Base-by-base conservation (phyloP, 2,797 vertebrate genomes). In the Coracias cyanogaster region DNA sequence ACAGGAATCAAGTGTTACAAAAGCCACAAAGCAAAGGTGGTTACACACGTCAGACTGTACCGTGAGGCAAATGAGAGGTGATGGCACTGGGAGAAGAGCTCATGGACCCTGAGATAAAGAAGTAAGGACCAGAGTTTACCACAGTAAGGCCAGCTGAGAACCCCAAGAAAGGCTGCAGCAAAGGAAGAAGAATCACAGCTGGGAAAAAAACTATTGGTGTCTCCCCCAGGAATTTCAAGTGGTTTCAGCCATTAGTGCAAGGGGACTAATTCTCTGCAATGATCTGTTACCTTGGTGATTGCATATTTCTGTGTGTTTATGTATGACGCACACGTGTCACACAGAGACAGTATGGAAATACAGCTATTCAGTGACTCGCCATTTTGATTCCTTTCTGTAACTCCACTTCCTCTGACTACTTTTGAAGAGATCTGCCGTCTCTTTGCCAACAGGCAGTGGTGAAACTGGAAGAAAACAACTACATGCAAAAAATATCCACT, bases 361-460 rank as follows among this genome's bases (percentile, higher is more conserved):
- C 13, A 48, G 66, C n/a, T 54, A 70, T 7, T 43, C 80, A 7
- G 43, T 3, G 24, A 70, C 49, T 11, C 37, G 77, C 71, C 73
- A 46, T 61, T 76, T 76, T 51, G 46, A 70, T 66, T 64, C 60
- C 71, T 55, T 29, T 66, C 90, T 57, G 15, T 41, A 89, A 9
- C 82, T 72, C 26, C 80, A 13, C 82, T 90, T 94, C 91, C 79
- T 81, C 60, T 17, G 39, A 6, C 62, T 10, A 12, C 80, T 55
- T 35, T 22, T 10, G 28, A 14, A 67, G 66, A 49, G 51, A 35
- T 20, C 76, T 57, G 60, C 79, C 29, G 89, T n/a, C 74, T 91
- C 64, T 67, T 3, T 28, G 69, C 61, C 60, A 66, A 33, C 0
- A 17, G 0, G 0, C 72, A 18, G 54, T 0, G 14, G 62, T 1